Evolutionary conservation across 1,140 invertebrate genomes (phyloP), one percentile per base, ranked within the genome.

Genomic region (Achatina immaculata): DNA sequence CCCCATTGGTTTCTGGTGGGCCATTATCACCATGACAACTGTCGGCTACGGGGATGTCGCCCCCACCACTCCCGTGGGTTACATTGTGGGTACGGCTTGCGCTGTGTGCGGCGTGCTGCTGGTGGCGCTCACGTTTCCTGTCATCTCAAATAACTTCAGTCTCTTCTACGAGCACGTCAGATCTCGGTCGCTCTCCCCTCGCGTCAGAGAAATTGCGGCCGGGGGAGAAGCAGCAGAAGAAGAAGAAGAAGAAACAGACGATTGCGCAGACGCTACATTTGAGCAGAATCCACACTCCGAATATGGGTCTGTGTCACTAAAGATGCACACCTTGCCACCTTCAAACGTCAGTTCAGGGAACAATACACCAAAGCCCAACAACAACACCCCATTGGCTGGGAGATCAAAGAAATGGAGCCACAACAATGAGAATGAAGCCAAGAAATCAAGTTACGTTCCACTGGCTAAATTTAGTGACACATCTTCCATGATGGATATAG

Each of bases 11-110:
- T 93, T 93, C 81, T 93, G 92, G 92, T 93, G 92, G 92, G 92
- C 92, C 21, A 89, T 92, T 66, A 93, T 93, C 80, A 93, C 93
- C 75, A 92, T 93, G 93, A 92, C 92, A 21, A 92, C 91, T 6
- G 91, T 92, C 2, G 92, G 92, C 11, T 92, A 92, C 82, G 92
- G 92, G 21, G 92, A 92, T 81, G 84, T 88, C 11, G 85, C 81
- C 58, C 89, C 89, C 0, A 84, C 79, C 11, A 85, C 86, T 0
- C 83, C 89, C 6, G 65, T 89, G 74, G 98, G 97, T 31, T 90
- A 90, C 74, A 77, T 90, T 31, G 86, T 91, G 45, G 90, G 89
- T 21, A 84, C 86, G 3, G 83, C 80, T 21, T 75, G 71, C 88
- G 36, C 86, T 31, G 58, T 75, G 9, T 81, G 72, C n/a, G 80